Percentiles rank a stretch among this genome's conserved stretches.
Conservation (phyloP, 1,140 invertebrate species). For the Cephus cinctus region DNA sequence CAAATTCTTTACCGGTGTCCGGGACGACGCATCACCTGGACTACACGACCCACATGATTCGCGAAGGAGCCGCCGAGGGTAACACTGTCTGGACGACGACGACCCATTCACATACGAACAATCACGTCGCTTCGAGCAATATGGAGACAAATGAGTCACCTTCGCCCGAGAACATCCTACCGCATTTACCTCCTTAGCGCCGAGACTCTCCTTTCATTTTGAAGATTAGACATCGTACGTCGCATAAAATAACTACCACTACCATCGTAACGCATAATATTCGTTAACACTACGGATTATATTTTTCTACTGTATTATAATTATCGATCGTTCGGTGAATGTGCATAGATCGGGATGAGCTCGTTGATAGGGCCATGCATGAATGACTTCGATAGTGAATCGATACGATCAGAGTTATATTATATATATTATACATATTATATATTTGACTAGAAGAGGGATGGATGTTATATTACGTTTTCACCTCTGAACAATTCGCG, state of each 20-base stretch:
- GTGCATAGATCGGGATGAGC: too few relatives aligned
- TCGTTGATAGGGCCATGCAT: too few relatives aligned
- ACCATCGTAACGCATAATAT: constrained; percentile 36
- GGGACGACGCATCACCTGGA: constrained; percentile 18
- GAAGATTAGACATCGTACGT: constrained; percentile 11
- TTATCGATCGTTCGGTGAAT: constrained; percentile 29
- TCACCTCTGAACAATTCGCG: too few relatives aligned
- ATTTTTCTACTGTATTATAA: constrained; percentile 54
- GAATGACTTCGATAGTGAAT: too few relatives aligned
- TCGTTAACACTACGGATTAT: constrained; percentile 50
- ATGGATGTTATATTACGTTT: too few relatives aligned
- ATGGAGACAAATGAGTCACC: constrained; percentile 20
- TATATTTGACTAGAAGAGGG: too few relatives aligned
- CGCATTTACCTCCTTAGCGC: constrained; percentile 52
- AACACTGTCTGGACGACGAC: background rate
- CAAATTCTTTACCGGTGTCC: constrained; percentile 18
- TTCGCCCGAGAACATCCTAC: constrained; percentile 47
- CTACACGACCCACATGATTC: constrained; percentile 16
- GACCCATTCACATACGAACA: constrained; percentile 8
- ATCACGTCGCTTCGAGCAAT: too few relatives aligned
- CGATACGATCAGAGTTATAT: too few relatives aligned
- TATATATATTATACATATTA: too few relatives aligned
- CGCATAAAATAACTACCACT: constrained; percentile 13
- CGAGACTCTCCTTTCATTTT: constrained; percentile 16
- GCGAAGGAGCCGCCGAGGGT: background rate